Base-by-base conservation (phyloP, 2,113 vertebrate genomes). In the Cranoglanis bouderius region DNA sequence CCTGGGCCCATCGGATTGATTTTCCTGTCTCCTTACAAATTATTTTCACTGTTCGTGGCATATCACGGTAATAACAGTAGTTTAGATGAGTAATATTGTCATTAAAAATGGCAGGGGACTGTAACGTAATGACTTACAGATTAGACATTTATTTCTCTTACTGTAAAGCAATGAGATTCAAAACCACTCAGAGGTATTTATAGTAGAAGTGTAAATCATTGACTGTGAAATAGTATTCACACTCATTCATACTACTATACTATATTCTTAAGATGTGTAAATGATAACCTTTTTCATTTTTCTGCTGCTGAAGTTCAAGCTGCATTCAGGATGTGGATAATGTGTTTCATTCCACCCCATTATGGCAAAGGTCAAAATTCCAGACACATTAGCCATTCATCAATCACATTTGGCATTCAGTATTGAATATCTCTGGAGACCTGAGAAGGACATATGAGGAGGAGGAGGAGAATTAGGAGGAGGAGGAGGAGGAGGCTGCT, bases 1-100 rank as follows among this genome's bases (percentile, higher is more conserved):
- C 84, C 63, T 78, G 74, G 46, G 85, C 51, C 38, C 29, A 12
- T 77, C 51, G 88, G 75, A 91, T 91, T 89, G 91, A 89, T 85
- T 90, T 87, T 91, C 88, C 77, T 88, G 85, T 88, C 87, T 63
- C 43, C 82, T 77, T 55, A 43, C 29, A 67, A 90, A 87, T 87
- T 40, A 84, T 85, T 74, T 63, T 61, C 38, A 72, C n/a, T 80
- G 19, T 65, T 88, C 51, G 49, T 61, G 40, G 67, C 67, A 83
- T 63, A 88, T 46, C 82, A 80, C 32, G 38, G 26, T 85, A 84
- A 87, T 84, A 84, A 87, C 32, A 74, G 59, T 61, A 74, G 49
- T 81, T 51, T 26, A 81, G 70, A 51, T 90, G 49, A 87, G n/a
- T 82, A 85, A 88, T 82, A 61, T 21, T 40, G 43, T 75, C 83